Conservation (phyloP, 2,113 vertebrate genomes). For the Bos taurus region ARS-UCD2.0 NC_037333.1:112853501-112854000, state of each 20-base stretch:
- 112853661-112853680: not conserved
- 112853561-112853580: not conserved
- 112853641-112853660: not conserved
- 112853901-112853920: not conserved
- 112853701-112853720: not conserved
- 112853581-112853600: not conserved
- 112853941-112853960: not conserved
- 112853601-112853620: rapidly evolving
- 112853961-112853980: not conserved
- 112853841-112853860: not conserved
- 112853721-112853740: not conserved
- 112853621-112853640: not conserved
- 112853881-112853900: not conserved
- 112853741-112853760: not conserved
- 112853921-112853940: not conserved
- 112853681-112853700: not conserved
- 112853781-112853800: not conserved
- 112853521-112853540: not conserved
- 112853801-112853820: not conserved
- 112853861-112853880: not conserved
- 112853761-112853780: not conserved
- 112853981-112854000: not conserved
- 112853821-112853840: not conserved
- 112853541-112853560: not conserved
- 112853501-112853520: not conserved